Percentiles rank a stretch among this genome's conserved stretches.
phyloP scores from a whole-genome alignment of 1,140 invertebrate genomes.

The Drosophila simulans region DNA sequence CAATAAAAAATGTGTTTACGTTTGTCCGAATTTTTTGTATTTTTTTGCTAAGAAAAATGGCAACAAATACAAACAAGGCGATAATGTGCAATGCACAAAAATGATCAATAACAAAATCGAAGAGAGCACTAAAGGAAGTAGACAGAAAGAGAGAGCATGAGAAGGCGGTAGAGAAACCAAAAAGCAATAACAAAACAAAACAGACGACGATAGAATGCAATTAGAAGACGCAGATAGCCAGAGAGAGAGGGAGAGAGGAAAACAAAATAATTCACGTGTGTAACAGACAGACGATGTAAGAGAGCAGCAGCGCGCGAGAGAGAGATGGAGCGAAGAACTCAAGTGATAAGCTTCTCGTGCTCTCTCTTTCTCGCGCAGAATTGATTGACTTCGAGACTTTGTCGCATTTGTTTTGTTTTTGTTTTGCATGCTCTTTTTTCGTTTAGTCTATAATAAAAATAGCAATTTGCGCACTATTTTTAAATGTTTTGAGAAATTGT shows the following conservation, averaged over 20 bases:
- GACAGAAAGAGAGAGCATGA: neutral
- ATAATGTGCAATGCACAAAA: slow-evolving; percentile 69
- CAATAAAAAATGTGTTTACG: slow-evolving; percentile 60
- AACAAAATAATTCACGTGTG: slow-evolving; percentile 25
- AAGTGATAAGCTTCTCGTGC: slow-evolving; percentile 30
- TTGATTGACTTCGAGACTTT: slow-evolving; percentile 23
- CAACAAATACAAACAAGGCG: slow-evolving; percentile 80
- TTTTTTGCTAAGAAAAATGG: slow-evolving; percentile 55
- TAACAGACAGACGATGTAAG: slow-evolving; percentile 22
- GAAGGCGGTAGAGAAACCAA: neutral
- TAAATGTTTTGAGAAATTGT: slow-evolving; percentile 79
- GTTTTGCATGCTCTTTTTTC: slow-evolving; percentile 40
- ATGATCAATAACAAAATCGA: slow-evolving; percentile 60
- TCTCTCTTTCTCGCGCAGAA: slow-evolving; percentile 4
- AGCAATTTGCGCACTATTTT: slow-evolving; percentile 83
- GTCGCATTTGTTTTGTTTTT: slow-evolving; percentile 60
- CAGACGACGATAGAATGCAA: slow-evolving; percentile 43
- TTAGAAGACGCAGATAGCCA: slow-evolving; percentile 45
- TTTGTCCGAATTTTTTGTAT: slow-evolving; percentile 17
- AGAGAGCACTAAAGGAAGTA: neutral
- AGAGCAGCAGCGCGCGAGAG: slow-evolving; percentile 1
- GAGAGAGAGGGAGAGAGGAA: neutral
- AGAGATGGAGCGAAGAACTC: slow-evolving; percentile 16
- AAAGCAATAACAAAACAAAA: slow-evolving; percentile 55
- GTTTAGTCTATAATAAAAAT: slow-evolving; percentile 61